Conservation (phyloP, 2,888 invertebrate species). For the Aricia artaxerxes region DNA sequence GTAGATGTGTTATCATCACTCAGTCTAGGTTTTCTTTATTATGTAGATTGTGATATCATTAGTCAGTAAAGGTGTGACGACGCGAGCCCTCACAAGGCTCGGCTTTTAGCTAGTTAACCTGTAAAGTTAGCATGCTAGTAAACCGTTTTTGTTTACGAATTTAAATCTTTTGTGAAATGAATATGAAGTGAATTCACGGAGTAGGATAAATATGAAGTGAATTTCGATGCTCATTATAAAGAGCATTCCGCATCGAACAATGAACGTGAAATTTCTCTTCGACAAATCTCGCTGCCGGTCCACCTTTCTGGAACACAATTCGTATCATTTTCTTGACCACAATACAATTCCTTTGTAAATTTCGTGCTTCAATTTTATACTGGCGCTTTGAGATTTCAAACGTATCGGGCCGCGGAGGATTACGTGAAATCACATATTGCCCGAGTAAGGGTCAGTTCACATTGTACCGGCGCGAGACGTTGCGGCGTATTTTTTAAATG, state of each 20-base stretch:
- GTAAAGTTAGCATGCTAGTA: too few relatives aligned
- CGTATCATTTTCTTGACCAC: constrained; percentile 27
- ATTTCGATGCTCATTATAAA: not conserved
- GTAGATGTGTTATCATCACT: too few relatives aligned
- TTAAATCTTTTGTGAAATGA: too few relatives aligned
- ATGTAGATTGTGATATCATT: too few relatives aligned
- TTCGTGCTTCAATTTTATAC: constrained; percentile 22
- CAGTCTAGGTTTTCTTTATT: too few relatives aligned
- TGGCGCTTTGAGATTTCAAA: constrained; percentile 10
- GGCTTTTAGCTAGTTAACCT: too few relatives aligned
- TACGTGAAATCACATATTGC: constrained; percentile 24
- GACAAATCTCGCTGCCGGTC: not conserved
- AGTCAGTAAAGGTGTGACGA: too few relatives aligned
- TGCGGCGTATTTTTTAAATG: too few relatives aligned
- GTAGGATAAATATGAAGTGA: not conserved
- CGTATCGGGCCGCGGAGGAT: constrained; percentile 21
- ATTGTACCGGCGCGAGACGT: not conserved
- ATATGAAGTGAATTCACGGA: too few relatives aligned
- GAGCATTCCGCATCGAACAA: not conserved
- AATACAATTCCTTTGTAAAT: constrained; percentile 28
- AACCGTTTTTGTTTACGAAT: too few relatives aligned
- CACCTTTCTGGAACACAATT: not conserved
- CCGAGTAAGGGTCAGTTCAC: not conserved
- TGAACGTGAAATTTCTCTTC: not conserved
- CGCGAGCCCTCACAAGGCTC: too few relatives aligned